A percentile compares a stretch with the other conserved stretches of the same genome.
Evolutionary conservation across 2,797 vertebrate genomes (phyloP).

Genomic region (Margarornis squamiger): DNA sequence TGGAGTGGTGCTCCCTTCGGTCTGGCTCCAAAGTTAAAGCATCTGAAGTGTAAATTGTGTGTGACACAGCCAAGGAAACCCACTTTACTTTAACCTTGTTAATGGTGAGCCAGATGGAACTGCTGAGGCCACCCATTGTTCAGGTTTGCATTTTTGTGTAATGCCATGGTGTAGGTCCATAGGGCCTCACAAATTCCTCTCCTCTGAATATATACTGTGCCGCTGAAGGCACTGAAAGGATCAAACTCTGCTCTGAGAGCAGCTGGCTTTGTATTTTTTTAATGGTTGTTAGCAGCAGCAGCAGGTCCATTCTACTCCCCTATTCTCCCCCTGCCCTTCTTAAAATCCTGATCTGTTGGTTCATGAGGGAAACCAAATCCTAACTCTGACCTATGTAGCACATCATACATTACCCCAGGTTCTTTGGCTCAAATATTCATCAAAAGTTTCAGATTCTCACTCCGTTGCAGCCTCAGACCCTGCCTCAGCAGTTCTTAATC

Average conservation of each 20-base stretch:
- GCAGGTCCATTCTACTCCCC: slow-evolving; percentile 63
- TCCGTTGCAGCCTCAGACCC: not conserved
- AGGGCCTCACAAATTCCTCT: slow-evolving; percentile 68
- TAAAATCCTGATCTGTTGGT: slow-evolving; percentile 56
- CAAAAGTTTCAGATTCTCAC: slow-evolving; percentile 1
- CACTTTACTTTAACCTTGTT: slow-evolving; percentile 70
- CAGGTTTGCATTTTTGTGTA: slow-evolving; percentile 65
- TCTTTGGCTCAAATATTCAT: not conserved
- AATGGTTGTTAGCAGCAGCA: slow-evolving; percentile 70
- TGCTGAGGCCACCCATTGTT: slow-evolving; percentile 68
- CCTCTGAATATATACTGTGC: slow-evolving; percentile 70
- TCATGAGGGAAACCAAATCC: slow-evolving; percentile 48
- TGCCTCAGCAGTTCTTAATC: not conserved
- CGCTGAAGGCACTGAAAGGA: slow-evolving; percentile 69
- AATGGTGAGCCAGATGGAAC: slow-evolving; percentile 65
- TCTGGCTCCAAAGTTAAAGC: slow-evolving; percentile 42
- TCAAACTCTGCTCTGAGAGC: slow-evolving; percentile 66
- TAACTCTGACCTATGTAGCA: slow-evolving; percentile 20
- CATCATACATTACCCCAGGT: slow-evolving; percentile 9
- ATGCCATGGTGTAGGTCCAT: slow-evolving; percentile 68
- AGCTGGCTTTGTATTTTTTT: slow-evolving; percentile 73
- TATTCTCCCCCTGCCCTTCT: slow-evolving; percentile 24
- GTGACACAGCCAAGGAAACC: slow-evolving; percentile 52
- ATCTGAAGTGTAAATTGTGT: slow-evolving; percentile 62
- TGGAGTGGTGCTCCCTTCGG: not conserved